Percentiles rank a stretch among this genome's conserved stretches.
phyloP scores from a whole-genome alignment of 2,797 vertebrate species.

The Phylloscopus collybita region DNA sequence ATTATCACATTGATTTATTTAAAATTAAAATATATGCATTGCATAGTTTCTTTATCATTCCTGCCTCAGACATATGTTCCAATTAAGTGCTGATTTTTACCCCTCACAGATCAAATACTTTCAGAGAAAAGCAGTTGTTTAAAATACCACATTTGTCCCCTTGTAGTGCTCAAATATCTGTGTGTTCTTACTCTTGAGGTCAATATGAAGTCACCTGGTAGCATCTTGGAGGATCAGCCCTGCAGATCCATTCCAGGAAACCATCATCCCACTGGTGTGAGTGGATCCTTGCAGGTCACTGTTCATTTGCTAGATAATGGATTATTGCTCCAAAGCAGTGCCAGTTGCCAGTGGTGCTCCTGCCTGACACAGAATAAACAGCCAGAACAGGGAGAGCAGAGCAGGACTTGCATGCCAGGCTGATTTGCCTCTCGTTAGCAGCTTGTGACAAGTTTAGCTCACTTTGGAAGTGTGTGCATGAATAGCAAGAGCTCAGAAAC shows the following conservation, averaged over 20 bases:
- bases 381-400: not conserved
- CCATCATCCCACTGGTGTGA: not conserved
- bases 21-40: not conserved
- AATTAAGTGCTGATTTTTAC: not conserved
- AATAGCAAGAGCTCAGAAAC: not conserved
- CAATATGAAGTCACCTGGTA: not conserved
- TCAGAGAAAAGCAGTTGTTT: not conserved
- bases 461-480: not conserved
- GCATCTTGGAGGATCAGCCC: not conserved
- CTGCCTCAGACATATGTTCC: not conserved
- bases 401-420: not conserved
- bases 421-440: not conserved
- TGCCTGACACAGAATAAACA: not conserved
- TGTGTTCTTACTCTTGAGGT: not conserved
- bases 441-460: not conserved
- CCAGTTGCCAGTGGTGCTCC: not conserved
- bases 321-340: not conserved
- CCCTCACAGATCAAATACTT: not conserved
- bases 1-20: slow-evolving; percentile 41
- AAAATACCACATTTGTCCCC: not conserved
- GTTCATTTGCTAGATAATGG: not conserved
- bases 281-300: not conserved
- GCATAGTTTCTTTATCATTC: not conserved
- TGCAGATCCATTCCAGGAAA: not conserved
- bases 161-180: not conserved